Evolutionary conservation across 2,797 vertebrate species (phyloP).

Genomic region (Pseudotriccus pelzelni): DNA sequence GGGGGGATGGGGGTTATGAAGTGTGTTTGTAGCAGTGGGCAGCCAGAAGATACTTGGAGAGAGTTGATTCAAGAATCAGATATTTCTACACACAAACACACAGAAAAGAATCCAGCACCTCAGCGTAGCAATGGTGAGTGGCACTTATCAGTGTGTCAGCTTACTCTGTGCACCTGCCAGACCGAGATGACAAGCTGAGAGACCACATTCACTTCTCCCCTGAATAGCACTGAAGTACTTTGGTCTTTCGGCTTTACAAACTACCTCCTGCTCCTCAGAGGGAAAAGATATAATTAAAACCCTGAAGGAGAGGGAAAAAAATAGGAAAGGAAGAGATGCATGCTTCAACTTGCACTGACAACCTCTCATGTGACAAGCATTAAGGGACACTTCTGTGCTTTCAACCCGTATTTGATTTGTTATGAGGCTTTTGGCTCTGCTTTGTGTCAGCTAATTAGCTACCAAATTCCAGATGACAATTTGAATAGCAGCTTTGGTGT

Average conservation of each 20-base stretch:
- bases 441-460: conserved; percentile 75
- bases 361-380: conserved; percentile 43
- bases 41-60: neutral
- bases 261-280: conserved; percentile 52
- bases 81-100: neutral
- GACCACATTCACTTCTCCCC: conserved; percentile 74
- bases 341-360: conserved; percentile 59
- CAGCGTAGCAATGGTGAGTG: conserved; percentile 52
- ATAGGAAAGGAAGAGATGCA: conserved; percentile 39
- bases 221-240: conserved; percentile 55
- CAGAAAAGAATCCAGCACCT: conserved; percentile 44
- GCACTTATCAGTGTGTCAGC: conserved; percentile 72
- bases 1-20: neutral
- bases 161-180: conserved; percentile 69
- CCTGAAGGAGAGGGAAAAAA: neutral
- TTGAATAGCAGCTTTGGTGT: conserved; percentile 61
- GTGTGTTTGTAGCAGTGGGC: neutral
- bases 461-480: conserved; percentile 69
- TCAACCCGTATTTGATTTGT: conserved; percentile 44
- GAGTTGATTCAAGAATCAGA: neutral
- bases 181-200: conserved; percentile 68
- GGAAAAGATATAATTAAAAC: conserved; percentile 74
- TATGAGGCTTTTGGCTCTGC: conserved; percentile 56
- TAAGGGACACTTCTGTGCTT: conserved; percentile 51
- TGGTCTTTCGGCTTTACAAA: conserved; percentile 69